Evolutionary conservation across 2,797 vertebrate genomes (phyloP).

Genomic region (Ispidina picta): DNA sequence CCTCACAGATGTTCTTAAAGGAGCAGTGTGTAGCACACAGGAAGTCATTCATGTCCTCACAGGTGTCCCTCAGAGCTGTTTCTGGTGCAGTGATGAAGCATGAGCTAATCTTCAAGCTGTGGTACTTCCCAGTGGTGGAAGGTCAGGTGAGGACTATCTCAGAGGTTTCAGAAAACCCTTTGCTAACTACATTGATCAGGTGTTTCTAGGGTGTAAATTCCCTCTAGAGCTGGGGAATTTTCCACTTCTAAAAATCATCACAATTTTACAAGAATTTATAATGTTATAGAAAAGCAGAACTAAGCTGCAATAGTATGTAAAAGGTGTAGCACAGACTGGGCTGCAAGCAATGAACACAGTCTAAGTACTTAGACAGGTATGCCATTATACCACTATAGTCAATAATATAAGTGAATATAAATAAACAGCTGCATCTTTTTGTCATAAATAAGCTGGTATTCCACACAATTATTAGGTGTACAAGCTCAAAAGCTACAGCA

Average conservation of each 20-base stretch:
- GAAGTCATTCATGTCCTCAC: not conserved
- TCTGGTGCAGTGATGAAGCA: not conserved
- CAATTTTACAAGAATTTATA: not conserved
- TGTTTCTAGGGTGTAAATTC: not conserved
- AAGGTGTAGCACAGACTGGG: not conserved
- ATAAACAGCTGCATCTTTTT: not conserved
- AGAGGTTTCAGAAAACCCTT: not conserved
- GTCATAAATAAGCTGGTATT: not conserved
- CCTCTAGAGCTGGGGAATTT: not conserved
- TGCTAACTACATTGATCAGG: not conserved
- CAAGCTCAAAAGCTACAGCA: not conserved
- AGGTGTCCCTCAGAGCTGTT: not conserved
- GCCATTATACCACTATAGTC: not conserved
- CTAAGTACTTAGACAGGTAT: not conserved
- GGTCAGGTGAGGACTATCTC: not conserved
- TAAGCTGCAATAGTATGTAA: not conserved
- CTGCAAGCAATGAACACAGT: not conserved
- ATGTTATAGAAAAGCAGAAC: not conserved
- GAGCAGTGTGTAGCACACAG: rapidly evolving
- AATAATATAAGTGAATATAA: not conserved
- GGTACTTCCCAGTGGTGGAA: not conserved
- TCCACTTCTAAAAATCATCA: not conserved
- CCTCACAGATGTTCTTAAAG: not conserved
- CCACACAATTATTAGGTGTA: not conserved
- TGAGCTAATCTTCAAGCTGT: not conserved